Evolutionary conservation across 2,113 vertebrate species (phyloP), one percentile per base, ranked within the genome.

Genomic region (Nannospalax galili): DNA sequence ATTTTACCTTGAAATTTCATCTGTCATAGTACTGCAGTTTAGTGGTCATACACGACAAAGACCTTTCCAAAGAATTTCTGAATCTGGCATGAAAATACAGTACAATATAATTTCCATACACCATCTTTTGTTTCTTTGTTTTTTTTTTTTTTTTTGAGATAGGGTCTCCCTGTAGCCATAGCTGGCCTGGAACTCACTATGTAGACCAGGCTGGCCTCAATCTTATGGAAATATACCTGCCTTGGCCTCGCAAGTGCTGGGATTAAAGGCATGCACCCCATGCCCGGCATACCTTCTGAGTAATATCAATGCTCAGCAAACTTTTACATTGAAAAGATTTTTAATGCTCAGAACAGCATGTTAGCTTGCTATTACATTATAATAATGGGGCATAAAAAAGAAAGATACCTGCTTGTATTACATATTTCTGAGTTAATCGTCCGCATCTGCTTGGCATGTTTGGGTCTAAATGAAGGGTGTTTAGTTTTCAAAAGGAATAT

Each of bases 381-480:
- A 85, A 94, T 97, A 94, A n/a, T 4, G 30, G 93, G 97, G 73
- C 97, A 96, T 87, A 90, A 97, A 96, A 62, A 64, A 95, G 64
- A 97, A 93, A 87, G 92, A 95, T 30, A 93, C 45, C 70, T 48
- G 35, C 45, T 40, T 64, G 15, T 4, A 9, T 20, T 70, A 26
- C 72, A 78, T 14, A 2, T 42, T 94, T 30, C 11, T 52, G 58
- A 88, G 92, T 11, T 92, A 82, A 96, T 95, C 24, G 22, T 30
- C 37, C 74, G 62, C 93, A 96, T 82, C 69, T 82, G 91, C 85
- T 84, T 92, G n/a, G 80, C n/a, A 81, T 95, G 5, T 69, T 82
- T 91, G 82, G 28, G 90, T 93, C 19, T 81, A 84, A 95, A 89
- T 28, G 45, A 75, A 97, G 93, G 12, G 20, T 88, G 32, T 24